Evolutionary conservation across 2,888 invertebrate genomes (phyloP), one percentile per base, ranked within the genome.

Genomic region (Caenorhabditis auriculariae): DNA sequence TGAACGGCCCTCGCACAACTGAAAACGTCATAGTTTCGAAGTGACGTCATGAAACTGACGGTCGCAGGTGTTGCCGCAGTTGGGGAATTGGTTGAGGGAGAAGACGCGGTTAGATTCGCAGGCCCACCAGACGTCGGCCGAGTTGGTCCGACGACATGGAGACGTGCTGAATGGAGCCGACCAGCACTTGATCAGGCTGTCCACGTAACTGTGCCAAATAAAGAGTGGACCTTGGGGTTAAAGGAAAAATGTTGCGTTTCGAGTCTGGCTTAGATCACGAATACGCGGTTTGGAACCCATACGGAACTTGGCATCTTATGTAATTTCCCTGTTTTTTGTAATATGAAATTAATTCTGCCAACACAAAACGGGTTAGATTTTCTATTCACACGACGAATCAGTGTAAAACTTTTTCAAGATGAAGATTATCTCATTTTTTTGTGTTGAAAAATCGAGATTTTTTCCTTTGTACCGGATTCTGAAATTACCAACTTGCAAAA

Each of bases 171-270:
- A 69, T 17, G 69, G 69, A n/a, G 60, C 58, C 4, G 69, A 63
- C 69, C 69, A 69, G 54, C 69, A 69, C 41, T 60, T 66, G 60
- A 69, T 66, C 32, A 69, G 51, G 23, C 48, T 50, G 42, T 66
- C 58, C n/a, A 52, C 63, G 41, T 66, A 66, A 26, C 66, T 69
- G 42, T 7, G 27, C 37, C 28, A 9, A 5, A 12, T 17, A 7
- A 9, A 26, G n/a, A 26, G 24, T 6, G 1, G n/a, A 12, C n/a
- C 12, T 35, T 12, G n/a, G 12, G 12, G 35, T 35, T 35, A 35
- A 12, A 35, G n/a, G 12, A 35, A 12, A 35, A n/a, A 12, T 35
- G n/a, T 12, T n/a, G 35, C n/a, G 12, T n/a, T 35, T 12, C 12
- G 12, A n/a, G 35, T 12, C 35, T 35, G 12, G 12, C 35, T n/a